Evolutionary conservation across 2,797 vertebrate genomes (phyloP), one percentile per base, ranked within the genome.

Genomic region (Chaetodon trifasciatus): DNA sequence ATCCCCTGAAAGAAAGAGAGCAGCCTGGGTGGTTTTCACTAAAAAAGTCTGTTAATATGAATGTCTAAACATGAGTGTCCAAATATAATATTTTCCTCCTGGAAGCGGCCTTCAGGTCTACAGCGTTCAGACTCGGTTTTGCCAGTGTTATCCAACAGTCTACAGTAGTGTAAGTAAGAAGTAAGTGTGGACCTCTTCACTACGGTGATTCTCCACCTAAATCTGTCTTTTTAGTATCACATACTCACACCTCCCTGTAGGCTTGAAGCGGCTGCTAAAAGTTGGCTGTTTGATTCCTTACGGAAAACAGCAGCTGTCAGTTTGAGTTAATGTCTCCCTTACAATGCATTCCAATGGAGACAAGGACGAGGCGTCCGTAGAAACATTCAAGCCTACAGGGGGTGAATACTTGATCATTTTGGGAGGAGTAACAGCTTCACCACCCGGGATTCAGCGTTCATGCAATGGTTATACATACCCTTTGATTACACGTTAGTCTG

Each of bases 271-370:
- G 42, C 23, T 65, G n/a, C 66, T 21, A 15, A 11, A 68, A 42
- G 56, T 49, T 47, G 47, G 37, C 53, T 50, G 52, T 68, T 63
- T 78, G 17, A 46, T 55, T 64, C 35, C 44, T 77, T 21, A 1
- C 40, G 68, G 47, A 65, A 74, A 70, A 47, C 55, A 42, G 44
- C 65, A 68, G 67, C 70, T 75, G 77, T 47, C 62, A 80, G 74
- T 63, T 84, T 61, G 68, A 57, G 78, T 81, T 47, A 37, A 47
- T 70, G 11, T 80, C 55, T 67, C 24, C 40, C 50, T 64, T 78
- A 52, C 2, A 39, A 28, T 56, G 17, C 17, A 40, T 72, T 58
- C 6, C 66, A 63, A 0, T 46, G 17, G 8, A n/a, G 56, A 79
- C 62, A 57, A 68, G 60, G 60, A 77, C 60, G 57, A 70, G 81